A percentile compares a stretch with the other conserved stretches of the same genome.
Conservation (phyloP, 2,797 vertebrate species). For the Lutjanus argentimaculatus region DNA sequence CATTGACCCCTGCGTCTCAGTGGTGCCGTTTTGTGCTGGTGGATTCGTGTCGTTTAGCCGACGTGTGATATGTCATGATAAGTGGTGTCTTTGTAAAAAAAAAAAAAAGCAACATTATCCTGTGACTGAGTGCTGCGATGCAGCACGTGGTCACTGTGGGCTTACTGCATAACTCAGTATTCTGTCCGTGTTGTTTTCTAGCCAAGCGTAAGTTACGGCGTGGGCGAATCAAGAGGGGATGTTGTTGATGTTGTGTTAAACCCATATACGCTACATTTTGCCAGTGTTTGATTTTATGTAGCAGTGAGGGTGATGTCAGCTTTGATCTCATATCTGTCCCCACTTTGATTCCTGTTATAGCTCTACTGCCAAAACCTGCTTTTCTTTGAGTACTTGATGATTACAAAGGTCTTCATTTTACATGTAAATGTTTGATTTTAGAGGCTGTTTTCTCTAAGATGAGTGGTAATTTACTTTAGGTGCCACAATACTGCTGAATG, state of each 20-base stretch:
- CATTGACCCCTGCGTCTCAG: constrained; percentile 59
- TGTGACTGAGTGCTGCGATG: constrained; percentile 45
- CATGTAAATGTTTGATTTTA: background rate
- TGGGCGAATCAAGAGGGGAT: constrained; percentile 9
- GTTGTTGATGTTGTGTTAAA: constrained; percentile 59
- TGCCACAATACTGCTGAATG: constrained; percentile 28
- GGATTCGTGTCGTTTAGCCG: constrained; percentile 79
- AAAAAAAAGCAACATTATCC: background rate
- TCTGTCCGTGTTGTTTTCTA: constrained; percentile 45
- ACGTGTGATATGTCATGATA: constrained; percentile 71
- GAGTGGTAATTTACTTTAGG: constrained; percentile 11
- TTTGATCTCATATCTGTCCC: constrained; percentile 23
- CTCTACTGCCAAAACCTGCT: constrained; percentile 18
- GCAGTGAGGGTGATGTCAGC: constrained; percentile 41
- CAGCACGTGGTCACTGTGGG: constrained; percentile 32
- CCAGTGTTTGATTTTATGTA: constrained; percentile 45
- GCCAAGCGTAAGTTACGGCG: constrained; percentile 15
- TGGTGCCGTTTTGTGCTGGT: constrained; percentile 84
- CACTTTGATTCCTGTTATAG: constrained; percentile 2
- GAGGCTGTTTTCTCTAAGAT: constrained; percentile 4
- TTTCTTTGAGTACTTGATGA: background rate
- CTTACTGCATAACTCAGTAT: constrained; percentile 22
- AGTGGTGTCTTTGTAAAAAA: constrained; percentile 67
- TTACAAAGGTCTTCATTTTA: constrained; percentile 1
- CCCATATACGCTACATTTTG: constrained; percentile 47